Evolutionary conservation across 2,797 vertebrate genomes (phyloP).

Genomic region (Atherinosoma microstoma): DNA sequence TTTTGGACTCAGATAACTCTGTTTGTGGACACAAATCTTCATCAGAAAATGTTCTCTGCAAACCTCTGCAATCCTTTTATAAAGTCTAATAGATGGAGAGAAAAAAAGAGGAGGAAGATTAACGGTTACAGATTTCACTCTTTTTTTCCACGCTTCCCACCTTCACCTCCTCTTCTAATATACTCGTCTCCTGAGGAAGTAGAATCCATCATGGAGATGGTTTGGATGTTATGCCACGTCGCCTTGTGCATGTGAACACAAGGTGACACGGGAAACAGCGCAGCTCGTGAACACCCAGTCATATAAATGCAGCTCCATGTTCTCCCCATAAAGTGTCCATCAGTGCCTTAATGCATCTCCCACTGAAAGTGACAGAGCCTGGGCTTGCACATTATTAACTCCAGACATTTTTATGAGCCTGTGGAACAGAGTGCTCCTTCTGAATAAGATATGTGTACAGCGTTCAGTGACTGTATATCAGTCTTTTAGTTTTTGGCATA

Average conservation of each 20-base stretch:
- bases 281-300: conserved; percentile 53
- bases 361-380: conserved; percentile 73
- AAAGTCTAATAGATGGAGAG: conserved; percentile 28
- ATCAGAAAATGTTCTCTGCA: conserved; percentile 14
- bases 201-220: conserved; percentile 70
- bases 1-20: conserved; percentile 14
- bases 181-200: conserved; percentile 67
- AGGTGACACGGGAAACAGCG: conserved; percentile 72
- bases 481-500: conserved; percentile 45
- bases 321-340: conserved; percentile 79
- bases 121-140: conserved; percentile 39
- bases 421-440: conserved; percentile 70
- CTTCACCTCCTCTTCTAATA: conserved; percentile 58
- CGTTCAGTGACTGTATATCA: conserved; percentile 48
- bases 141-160: not conserved
- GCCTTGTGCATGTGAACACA: conserved; percentile 68
- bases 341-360: conserved; percentile 76
- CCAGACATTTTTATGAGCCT: conserved; percentile 74
- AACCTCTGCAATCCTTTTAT: conserved; percentile 2
- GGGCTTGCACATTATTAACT: conserved; percentile 78
- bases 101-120: conserved; percentile 32
- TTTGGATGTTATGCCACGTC: conserved; percentile 54
- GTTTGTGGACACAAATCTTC: conserved; percentile 31
- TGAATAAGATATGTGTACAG: conserved; percentile 73
- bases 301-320: conserved; percentile 77